These are phyloP conservation scores for Brachionus calyciflorus DNA, from an alignment of 1,140 invertebrate genomes.

Conservation along the genomic window DNA sequence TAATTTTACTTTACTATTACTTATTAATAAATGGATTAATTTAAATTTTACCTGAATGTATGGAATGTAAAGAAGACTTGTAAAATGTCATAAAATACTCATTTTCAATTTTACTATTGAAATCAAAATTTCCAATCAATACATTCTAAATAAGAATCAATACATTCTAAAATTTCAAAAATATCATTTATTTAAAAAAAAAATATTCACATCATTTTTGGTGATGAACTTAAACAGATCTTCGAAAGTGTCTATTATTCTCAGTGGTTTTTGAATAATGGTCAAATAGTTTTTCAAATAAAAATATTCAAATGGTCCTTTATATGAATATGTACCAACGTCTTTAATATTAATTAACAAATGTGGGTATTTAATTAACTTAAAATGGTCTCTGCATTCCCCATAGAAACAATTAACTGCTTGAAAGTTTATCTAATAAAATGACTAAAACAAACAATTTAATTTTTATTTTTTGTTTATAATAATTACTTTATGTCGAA, in stretches of 20 bases:
- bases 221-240: neutral
- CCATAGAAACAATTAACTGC: conserved; percentile 24
- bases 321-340: neutral
- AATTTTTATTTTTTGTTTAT: no score
- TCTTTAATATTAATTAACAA: neutral
- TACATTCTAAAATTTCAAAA: neutral
- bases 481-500: conserved; percentile 7
- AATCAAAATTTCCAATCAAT: conserved; percentile 6
- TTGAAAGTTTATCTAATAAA: neutral
- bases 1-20: neutral
- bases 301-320: neutral
- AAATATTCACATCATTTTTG: neutral
- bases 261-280: neutral
- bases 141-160: neutral
- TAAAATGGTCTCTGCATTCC: conserved; percentile 7
- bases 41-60: neutral
- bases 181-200: neutral
- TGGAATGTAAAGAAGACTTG: neutral
- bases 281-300: conserved; percentile 2
- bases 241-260: neutral
- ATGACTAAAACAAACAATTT: no score
- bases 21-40: neutral
- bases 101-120: neutral
- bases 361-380: conserved; percentile 31
- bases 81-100: neutral